Evolutionary conservation across 2,113 vertebrate species (phyloP).

Genomic region (Coptodon bakossiorum): DNA sequence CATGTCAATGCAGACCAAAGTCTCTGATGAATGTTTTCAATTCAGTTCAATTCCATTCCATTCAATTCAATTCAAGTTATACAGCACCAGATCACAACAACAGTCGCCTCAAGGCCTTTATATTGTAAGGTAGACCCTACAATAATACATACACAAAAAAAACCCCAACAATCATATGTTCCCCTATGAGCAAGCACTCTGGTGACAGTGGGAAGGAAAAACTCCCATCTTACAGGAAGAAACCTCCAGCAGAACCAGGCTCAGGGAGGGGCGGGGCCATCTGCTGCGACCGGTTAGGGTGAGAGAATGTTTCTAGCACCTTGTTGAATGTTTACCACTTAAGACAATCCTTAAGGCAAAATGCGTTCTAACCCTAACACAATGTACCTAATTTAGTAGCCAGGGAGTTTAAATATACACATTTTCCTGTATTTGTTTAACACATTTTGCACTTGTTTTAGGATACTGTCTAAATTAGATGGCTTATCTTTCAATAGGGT

Average conservation of each 20-base stretch:
- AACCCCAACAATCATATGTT: background rate
- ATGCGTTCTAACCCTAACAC: background rate
- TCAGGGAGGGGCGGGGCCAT: background rate
- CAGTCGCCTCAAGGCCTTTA: no score
- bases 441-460: background rate
- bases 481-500: background rate
- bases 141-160: no score
- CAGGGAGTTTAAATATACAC: rapidly evolving
- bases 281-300: background rate
- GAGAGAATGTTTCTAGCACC: background rate
- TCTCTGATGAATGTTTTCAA: background rate
- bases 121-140: no score
- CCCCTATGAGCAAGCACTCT: background rate
- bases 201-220: background rate
- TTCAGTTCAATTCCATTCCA: no score
- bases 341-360: rapidly evolving
- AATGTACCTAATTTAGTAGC: background rate
- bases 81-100: no score
- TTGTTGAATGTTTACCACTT: background rate
- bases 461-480: rapidly evolving
- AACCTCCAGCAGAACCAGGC: rapidly evolving
- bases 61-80: no score
- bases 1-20: background rate
- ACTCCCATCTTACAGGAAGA: background rate
- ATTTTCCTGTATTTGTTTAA: background rate